Evolutionary conservation across 2,113 vertebrate species (phyloP).

Genomic region (Pluvianellus socialis): DNA sequence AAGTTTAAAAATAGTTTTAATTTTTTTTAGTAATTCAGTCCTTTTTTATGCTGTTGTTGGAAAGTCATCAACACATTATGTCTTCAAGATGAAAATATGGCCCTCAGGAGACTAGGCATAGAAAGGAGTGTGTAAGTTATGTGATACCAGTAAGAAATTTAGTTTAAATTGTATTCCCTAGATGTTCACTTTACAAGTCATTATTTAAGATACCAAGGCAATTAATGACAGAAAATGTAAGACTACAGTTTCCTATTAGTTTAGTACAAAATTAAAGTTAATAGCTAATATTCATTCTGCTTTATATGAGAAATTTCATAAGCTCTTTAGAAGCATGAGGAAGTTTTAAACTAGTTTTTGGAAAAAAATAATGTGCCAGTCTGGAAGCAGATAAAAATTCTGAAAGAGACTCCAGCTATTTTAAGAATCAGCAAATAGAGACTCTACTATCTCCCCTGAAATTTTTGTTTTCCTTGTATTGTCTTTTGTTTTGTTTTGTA

Average conservation of each 20-base stretch:
- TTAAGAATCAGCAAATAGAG: neutral
- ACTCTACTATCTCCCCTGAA: neutral
- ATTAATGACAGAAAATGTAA: neutral
- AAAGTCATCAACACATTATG: neutral
- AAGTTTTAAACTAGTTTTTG: neutral
- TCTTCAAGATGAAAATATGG: neutral
- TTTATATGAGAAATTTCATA: neutral
- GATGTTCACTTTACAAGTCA: neutral
- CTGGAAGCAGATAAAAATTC: neutral
- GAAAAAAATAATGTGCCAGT: neutral
- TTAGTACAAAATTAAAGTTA: neutral
- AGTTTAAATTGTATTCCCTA: neutral
- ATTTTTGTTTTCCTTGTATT: neutral
- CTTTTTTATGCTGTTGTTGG: neutral
- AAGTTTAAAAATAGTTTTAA: neutral
- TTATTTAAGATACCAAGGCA: neutral
- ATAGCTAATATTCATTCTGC: neutral
- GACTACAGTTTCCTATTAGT: neutral
- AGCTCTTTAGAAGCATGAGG: neutral
- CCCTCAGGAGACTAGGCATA: neutral
- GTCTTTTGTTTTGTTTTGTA: neutral
- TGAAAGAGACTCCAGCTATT: neutral
- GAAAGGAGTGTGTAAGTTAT: neutral
- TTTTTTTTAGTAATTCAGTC: neutral
- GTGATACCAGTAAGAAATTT: neutral